Evolutionary conservation across 1,140 invertebrate species (phyloP).

Genomic region (Colletes gigas): DNA sequence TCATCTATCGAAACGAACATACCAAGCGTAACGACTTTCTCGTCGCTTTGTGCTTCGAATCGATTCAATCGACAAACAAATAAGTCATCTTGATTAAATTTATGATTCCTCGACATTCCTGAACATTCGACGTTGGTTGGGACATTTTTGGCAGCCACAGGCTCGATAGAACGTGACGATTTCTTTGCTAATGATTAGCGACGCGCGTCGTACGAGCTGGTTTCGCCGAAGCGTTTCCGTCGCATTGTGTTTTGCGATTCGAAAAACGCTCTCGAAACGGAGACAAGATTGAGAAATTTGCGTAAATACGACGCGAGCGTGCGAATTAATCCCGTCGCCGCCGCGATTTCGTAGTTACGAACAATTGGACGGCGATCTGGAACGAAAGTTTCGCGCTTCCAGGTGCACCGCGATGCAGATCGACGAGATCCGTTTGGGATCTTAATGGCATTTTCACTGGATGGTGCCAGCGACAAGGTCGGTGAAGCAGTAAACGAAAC

Average conservation of each 20-base stretch:
- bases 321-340: no score
- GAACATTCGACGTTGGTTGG: slow-evolving; percentile 15
- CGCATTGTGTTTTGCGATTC: neutral
- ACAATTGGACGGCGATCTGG: slow-evolving; percentile 26
- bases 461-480: neutral
- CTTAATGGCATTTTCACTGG: slow-evolving; percentile 30
- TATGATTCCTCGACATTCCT: no score
- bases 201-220: slow-evolving; percentile 8
- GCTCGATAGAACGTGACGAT: slow-evolving; percentile 49
- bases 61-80: no score
- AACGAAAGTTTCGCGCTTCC: slow-evolving; percentile 28
- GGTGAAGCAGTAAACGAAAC: slow-evolving; percentile 2
- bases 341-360: neutral
- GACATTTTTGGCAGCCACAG: slow-evolving; percentile 34
- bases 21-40: no score
- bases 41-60: no score
- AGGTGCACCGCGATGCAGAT: neutral
- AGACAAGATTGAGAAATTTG: neutral
- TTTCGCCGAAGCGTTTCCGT: no score
- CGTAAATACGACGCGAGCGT: neutral
- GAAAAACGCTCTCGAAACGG: neutral
- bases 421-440: neutral
- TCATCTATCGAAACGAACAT: no score
- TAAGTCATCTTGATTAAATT: no score
- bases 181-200: slow-evolving; percentile 26